Base-by-base conservation (phyloP, 2,888 invertebrate genomes). In the Sceliomorpha sp. region DNA sequence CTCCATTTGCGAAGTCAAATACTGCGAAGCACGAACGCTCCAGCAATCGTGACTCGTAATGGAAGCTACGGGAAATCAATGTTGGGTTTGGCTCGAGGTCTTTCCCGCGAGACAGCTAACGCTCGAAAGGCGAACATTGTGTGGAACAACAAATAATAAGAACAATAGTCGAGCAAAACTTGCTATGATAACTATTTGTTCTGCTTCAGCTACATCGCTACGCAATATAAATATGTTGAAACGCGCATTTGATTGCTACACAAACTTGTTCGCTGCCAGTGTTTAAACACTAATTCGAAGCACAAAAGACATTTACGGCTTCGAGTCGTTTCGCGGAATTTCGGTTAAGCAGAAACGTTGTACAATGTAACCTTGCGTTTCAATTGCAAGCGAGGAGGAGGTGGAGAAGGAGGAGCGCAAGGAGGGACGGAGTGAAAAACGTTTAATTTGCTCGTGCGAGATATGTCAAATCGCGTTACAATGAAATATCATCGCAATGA, bases 1-100 rank as follows among this genome's bases (percentile, higher is more conserved):
- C 37, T 37, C 37, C 17, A 37, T 37, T 15, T 37, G 37, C 15
- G 15, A 15, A 37, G 37, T 37, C 37, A 37, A 37, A 37, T 15
- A 37, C 37, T 14, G 15, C 7, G 17, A 17, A 17, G 15, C 8
- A 37, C 17, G 37, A 2, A 15, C 37, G 15, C 17, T 5, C 2
- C 9, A 12, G 9, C 10, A 34, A 34, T 34, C 2, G 34, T 34
- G 34, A 10, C 34, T 34, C 34, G 10, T 34, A 34, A 34, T 34
- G 34, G 34, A 34, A 34, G 34, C 34, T 10, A 34, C 34, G 9
- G 34, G n/a, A n/a, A 34, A 34, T 34, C 34, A 34, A 34, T 34
- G 34, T 34, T 34, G 34, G 34, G 34, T 34, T 34, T 34, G 34
- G 34, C 34, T 34, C n/a, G 34, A 34, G 14, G 9, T 34, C 34